These are phyloP conservation scores for Gambusia yucatana DNA, from an alignment of 2,797 vertebrate species.

Conservation along the genomic window DNA sequence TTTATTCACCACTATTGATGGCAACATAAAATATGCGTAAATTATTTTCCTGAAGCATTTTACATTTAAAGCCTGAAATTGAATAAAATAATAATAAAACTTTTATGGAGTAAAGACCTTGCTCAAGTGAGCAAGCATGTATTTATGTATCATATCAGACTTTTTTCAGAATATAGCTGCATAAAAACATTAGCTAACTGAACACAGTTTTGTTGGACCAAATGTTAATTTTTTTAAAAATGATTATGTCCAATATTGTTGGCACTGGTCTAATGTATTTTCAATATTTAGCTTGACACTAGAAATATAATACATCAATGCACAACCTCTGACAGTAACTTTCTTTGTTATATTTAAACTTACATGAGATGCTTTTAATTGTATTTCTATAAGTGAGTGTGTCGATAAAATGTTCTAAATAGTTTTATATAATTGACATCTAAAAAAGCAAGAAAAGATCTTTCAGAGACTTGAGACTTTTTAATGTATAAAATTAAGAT, in stretches of 20 bases:
- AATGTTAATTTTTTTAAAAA: neutral
- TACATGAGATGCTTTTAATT: neutral
- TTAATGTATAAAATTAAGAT: neutral
- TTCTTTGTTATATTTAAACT: neutral
- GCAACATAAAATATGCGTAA: neutral
- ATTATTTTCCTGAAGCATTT: neutral
- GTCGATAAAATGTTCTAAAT: neutral
- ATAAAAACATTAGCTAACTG: neutral
- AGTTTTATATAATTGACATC: neutral
- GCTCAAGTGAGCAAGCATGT: neutral
- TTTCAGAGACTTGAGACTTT: neutral
- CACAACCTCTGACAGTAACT: neutral
- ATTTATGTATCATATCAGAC: neutral
- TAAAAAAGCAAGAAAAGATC: neutral
- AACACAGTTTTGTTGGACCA: neutral
- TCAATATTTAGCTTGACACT: neutral
- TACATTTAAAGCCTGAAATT: neutral
- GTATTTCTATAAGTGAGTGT: neutral
- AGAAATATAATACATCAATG: neutral
- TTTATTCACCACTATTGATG: neutral
- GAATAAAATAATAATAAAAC: neutral
- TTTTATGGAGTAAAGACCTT: neutral
- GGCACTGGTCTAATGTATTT: neutral
- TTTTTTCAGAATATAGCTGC: neutral
- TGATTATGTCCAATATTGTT: neutral